phyloP scores from a whole-genome alignment of 2,113 vertebrate species.

The Empidonax traillii region DNA sequence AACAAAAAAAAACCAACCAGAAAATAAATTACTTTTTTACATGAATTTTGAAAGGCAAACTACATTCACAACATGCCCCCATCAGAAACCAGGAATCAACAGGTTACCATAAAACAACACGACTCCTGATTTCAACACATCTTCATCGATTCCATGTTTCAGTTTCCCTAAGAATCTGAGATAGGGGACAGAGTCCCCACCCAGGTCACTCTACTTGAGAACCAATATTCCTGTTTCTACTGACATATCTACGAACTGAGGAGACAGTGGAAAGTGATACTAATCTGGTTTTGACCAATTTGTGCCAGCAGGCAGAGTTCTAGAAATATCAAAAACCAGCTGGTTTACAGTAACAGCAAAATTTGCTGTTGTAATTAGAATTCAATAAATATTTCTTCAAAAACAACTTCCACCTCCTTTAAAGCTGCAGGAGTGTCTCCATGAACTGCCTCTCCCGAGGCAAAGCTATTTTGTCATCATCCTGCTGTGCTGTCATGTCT shows the following conservation, averaged over 20 bases:
- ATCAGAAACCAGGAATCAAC: not conserved
- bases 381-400: not conserved
- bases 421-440: not conserved
- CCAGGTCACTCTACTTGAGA: not conserved
- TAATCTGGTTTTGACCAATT: not conserved
- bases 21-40: not conserved
- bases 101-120: not conserved
- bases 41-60: not conserved
- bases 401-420: not conserved
- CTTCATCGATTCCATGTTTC: not conserved
- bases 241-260: not conserved
- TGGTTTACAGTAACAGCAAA: not conserved
- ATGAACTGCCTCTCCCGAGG: not conserved
- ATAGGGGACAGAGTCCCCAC: not conserved
- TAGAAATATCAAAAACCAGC: not conserved
- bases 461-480: not conserved
- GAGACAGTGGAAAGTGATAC: not conserved
- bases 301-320: not conserved
- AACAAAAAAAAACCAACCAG: not conserved
- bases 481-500: not conserved
- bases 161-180: not conserved
- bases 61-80: too few relatives aligned
- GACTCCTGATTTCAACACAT: not conserved
- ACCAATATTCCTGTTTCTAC: not conserved
- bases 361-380: not conserved